These are phyloP conservation scores for Suricata suricatta DNA, from an alignment of 2,113 vertebrate species.

Conservation along the genomic window DNA sequence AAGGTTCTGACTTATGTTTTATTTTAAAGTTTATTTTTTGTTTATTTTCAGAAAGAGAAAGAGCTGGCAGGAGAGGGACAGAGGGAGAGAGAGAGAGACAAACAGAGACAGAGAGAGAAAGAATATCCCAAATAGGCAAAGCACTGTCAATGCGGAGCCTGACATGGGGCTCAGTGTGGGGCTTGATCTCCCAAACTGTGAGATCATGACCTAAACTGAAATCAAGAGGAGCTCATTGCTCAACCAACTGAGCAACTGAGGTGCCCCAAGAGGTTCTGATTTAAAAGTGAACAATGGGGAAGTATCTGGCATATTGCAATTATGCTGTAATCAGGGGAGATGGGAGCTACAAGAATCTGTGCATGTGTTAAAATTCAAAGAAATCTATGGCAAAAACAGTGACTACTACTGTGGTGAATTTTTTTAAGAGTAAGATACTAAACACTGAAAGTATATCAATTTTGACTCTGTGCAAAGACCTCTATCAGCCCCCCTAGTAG, in stretches of 20 bases:
- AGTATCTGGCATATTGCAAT: not conserved
- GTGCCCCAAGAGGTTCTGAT: not conserved
- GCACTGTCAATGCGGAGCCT: no score
- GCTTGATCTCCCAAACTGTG: no score
- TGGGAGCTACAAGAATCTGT: not conserved
- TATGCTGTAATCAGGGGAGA: not conserved
- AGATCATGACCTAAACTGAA: no score
- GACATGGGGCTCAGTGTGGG: no score
- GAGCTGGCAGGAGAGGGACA: no score
- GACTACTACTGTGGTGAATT: not conserved
- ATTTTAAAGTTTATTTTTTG: no score
- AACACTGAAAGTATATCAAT: not conserved
- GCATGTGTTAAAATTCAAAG: not conserved
- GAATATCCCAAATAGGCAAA: no score
- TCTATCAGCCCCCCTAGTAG: not conserved
- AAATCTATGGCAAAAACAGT: not conserved
- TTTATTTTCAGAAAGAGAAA: no score
- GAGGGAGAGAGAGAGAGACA: rapidly evolving
- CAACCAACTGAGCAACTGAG: no score
- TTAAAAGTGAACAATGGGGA: not conserved
- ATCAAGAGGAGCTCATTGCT: no score
- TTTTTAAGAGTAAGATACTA: not conserved
- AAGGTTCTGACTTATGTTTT: not conserved
- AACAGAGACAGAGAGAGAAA: no score
- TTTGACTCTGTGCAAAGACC: not conserved